phyloP scores from a whole-genome alignment of 2,797 vertebrate genomes.

The Adrianichthys oophorus region DNA sequence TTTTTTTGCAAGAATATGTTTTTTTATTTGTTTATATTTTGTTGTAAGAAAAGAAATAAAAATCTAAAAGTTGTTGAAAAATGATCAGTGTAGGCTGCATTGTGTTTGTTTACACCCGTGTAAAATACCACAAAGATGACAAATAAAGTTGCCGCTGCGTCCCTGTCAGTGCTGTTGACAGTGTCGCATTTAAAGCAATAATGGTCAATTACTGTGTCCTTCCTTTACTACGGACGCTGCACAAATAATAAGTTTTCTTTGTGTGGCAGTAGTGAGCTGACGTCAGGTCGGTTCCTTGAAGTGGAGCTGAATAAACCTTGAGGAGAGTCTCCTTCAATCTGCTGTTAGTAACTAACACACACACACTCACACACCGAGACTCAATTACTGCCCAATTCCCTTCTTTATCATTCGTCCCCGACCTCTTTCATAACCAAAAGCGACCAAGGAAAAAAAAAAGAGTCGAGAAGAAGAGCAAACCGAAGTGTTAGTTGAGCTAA shows the following conservation, averaged over 20 bases:
- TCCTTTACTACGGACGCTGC: conserved; percentile 52
- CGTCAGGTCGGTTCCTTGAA: conserved; percentile 96
- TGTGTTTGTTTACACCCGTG: conserved; percentile 45
- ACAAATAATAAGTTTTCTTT: conserved; percentile 89
- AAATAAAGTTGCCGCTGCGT: conserved; percentile 45
- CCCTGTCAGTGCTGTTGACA: conserved; percentile 17
- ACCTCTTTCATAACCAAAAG: conserved; percentile 80
- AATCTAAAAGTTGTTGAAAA: not conserved
- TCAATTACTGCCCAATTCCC: conserved; percentile 88
- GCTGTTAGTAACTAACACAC: conserved; percentile 89
- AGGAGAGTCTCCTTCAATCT: conserved; percentile 93
- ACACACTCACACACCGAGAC: conserved; percentile 75
- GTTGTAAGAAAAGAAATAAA: not conserved
- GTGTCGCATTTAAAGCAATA: conserved; percentile 62
- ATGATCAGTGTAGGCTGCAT: not conserved
- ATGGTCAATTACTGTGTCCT: conserved; percentile 54
- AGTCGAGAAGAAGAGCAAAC: conserved; percentile 67
- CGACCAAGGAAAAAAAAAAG: conserved; percentile 72
- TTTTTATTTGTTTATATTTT: too few relatives aligned
- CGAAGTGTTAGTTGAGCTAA: conserved; percentile 72
- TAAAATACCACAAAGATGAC: conserved; percentile 9
- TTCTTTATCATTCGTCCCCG: conserved; percentile 85
- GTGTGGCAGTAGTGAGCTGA: conserved; percentile 87
- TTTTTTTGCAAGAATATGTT: too few relatives aligned
- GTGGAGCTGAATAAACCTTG: conserved; percentile 95